Evolutionary conservation across 2,888 invertebrate genomes (phyloP).

Genomic region (Limnephilus auricula): DNA sequence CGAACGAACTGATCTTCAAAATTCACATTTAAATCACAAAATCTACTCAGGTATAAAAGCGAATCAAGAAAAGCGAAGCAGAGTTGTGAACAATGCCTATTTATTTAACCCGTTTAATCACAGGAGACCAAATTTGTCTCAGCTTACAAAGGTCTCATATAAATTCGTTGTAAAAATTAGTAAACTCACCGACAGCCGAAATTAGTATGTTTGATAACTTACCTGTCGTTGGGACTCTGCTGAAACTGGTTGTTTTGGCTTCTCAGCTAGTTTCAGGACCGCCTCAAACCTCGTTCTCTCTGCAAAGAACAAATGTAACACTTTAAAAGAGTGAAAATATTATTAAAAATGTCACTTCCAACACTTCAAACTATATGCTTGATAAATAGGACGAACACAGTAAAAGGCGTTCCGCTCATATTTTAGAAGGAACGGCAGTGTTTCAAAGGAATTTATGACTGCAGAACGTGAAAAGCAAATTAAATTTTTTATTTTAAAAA

Average conservation of each 20-base stretch:
- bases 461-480: background rate
- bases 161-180: no score
- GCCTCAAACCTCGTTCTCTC: conserved; percentile 81
- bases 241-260: conserved; percentile 70
- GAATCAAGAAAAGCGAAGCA: background rate
- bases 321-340: conserved; percentile 19
- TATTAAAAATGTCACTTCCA: background rate
- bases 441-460: background rate
- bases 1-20: no score
- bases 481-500: no score
- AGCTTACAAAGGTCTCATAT: no score
- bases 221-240: conserved; percentile 63
- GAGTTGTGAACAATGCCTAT: no score
- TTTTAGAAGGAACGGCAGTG: background rate
- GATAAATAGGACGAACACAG: background rate
- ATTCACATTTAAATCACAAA: no score
- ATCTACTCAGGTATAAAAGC: no score
- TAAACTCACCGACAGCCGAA: no score
- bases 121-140: no score
- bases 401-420: background rate
- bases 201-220: background rate
- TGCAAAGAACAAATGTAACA: conserved; percentile 70
- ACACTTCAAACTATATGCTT: background rate
- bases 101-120: no score
- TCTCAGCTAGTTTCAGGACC: conserved; percentile 77